phyloP scores from a whole-genome alignment of 2,113 vertebrate genomes.

The Mus pahari region DNA sequence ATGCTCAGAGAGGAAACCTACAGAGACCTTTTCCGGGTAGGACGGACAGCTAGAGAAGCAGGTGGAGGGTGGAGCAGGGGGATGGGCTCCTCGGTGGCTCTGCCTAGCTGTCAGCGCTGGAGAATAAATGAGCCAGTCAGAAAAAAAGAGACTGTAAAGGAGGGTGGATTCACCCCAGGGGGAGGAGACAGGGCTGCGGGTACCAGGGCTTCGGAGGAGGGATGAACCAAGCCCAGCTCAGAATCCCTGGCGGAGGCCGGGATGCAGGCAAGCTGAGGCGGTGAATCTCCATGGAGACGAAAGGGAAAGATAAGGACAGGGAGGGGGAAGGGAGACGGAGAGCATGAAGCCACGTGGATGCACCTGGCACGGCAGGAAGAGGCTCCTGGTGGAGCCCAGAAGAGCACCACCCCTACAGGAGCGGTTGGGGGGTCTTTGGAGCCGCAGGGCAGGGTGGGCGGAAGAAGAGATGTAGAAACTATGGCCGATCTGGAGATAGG shows the following conservation, averaged over 20 bases:
- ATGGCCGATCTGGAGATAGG: too few relatives aligned
- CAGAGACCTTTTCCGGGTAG: neutral
- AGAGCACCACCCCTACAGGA: neutral
- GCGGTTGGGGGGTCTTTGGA: neutral
- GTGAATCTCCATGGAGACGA: slow-evolving; percentile 77
- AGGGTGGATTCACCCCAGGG: slow-evolving; percentile 74
- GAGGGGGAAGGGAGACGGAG: slow-evolving; percentile 46
- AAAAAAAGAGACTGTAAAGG: slow-evolving; percentile 23
- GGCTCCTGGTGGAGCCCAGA: neutral
- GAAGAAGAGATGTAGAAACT: neutral
- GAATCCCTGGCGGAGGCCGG: slow-evolving; percentile 72
- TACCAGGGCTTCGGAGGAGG: slow-evolving; percentile 60
- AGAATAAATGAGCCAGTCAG: slow-evolving; percentile 57
- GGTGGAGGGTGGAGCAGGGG: slow-evolving; percentile 40
- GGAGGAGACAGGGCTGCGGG: slow-evolving; percentile 80
- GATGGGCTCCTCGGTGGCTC: slow-evolving; percentile 44
- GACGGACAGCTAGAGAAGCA: neutral
- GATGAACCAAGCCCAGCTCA: slow-evolving; percentile 57
- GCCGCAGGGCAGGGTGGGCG: neutral
- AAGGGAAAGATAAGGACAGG: slow-evolving; percentile 78
- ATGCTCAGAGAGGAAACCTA: neutral
- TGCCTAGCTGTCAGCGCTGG: slow-evolving; percentile 28
- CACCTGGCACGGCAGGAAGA: neutral
- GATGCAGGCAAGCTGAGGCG: slow-evolving; percentile 69
- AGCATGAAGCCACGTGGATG: slow-evolving; percentile 15